These are phyloP conservation scores for Pelecanoides urinatrix DNA, from an alignment of 2,113 vertebrate species.

Conservation along the genomic window DNA sequence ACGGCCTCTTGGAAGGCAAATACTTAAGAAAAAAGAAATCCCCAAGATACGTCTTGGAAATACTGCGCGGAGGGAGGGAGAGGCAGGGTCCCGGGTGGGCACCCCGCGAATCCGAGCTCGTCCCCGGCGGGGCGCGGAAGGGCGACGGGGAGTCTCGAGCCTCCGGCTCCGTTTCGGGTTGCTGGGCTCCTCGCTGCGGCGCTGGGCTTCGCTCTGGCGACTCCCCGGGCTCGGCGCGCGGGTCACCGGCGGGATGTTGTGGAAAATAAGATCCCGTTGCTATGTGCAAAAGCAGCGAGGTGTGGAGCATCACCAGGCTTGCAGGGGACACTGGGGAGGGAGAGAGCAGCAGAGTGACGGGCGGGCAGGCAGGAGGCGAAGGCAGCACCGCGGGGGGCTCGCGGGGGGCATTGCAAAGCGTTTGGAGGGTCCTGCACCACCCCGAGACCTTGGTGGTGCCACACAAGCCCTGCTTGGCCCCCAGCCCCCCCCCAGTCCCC, in stretches of 20 bases:
- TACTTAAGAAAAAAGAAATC: background rate
- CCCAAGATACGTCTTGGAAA: conserved; percentile 58
- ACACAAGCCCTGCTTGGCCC: background rate
- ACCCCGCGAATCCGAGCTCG: background rate
- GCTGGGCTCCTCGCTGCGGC: conserved; percentile 45
- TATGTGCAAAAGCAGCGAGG: conserved; percentile 76
- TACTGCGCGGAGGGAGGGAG: conserved; percentile 58
- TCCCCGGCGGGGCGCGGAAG: background rate
- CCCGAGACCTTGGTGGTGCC: rapidly evolving
- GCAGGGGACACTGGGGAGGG: conserved; percentile 89
- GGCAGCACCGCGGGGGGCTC: background rate
- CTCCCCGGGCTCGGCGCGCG: background rate
- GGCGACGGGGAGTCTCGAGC: background rate
- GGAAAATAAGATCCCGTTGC: conserved; percentile 83
- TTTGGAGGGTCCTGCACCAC: background rate
- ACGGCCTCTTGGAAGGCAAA: conserved; percentile 15
- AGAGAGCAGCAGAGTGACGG: background rate
- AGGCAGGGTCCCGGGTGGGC: background rate
- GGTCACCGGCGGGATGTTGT: conserved; percentile 69
- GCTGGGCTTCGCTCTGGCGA: conserved; percentile 35
- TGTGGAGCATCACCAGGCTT: conserved; percentile 93
- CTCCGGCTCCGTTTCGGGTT: background rate
- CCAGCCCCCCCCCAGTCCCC: background rate
- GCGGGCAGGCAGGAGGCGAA: background rate
- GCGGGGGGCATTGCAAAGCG: rapidly evolving